A percentile compares a stretch with the other conserved stretches of the same genome.
phyloP scores from a whole-genome alignment of 2,113 vertebrate species.

The Erythrocebus patas region DNA sequence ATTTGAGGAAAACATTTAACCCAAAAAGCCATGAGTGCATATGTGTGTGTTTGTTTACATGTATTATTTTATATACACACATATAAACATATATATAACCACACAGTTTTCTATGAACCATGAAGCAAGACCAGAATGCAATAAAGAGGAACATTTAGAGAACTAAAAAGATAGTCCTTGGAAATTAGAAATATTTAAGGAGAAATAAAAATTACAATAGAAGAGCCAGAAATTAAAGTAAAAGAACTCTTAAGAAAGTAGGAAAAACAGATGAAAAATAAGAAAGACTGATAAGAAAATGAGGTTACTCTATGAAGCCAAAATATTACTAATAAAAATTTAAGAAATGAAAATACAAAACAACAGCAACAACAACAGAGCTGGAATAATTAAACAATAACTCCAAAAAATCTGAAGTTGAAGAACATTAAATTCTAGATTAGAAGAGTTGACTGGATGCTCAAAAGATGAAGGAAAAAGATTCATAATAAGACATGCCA shows the following conservation, averaged over 20 bases:
- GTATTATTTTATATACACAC: not conserved
- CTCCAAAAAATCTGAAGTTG: not conserved
- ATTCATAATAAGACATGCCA: not conserved
- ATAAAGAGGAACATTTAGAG: not conserved
- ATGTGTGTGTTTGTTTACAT: not conserved
- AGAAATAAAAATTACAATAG: not conserved
- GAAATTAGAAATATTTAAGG: not conserved
- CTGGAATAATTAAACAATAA: not conserved
- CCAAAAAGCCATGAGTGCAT: not conserved
- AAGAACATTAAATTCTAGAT: not conserved
- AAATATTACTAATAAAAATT: not conserved
- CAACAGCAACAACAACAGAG: not conserved
- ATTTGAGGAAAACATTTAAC: not conserved
- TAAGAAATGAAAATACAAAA: not conserved
- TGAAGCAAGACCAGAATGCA: not conserved
- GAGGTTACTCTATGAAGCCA: not conserved
- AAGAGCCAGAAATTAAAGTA: not conserved
- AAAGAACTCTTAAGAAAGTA: not conserved
- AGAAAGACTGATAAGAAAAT: not conserved
- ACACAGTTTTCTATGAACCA: not conserved
- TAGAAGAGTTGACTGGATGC: not conserved
- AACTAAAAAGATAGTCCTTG: not conserved
- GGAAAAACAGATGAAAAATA: not conserved
- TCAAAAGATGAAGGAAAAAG: not conserved
- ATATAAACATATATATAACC: too few species aligned